A percentile compares a stretch with the other conserved stretches of the same genome.
Conservation (phyloP, 1,140 invertebrate species). For the Episyrphus balteatus region DNA sequence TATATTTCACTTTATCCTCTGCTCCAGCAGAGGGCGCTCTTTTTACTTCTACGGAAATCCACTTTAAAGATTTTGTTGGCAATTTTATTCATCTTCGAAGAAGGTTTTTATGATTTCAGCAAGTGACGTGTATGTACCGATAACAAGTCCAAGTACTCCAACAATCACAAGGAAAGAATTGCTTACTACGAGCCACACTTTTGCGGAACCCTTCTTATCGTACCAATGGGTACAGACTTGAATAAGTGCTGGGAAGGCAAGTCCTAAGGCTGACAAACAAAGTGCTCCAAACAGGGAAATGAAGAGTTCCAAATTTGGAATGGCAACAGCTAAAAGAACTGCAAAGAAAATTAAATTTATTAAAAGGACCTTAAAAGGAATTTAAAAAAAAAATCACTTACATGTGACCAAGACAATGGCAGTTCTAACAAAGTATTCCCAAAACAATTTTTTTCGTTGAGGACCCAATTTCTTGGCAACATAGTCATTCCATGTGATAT, state of each 20-base stretch:
- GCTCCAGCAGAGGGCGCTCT: no score
- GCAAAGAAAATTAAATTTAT: slow-evolving; percentile 20
- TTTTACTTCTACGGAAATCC: no score
- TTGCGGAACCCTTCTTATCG: slow-evolving; percentile 33
- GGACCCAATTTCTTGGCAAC: slow-evolving; percentile 30
- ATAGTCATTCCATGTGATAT: slow-evolving; percentile 70
- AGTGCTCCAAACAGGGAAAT: slow-evolving; percentile 85
- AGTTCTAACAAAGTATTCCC: slow-evolving; percentile 58
- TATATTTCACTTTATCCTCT: no score
- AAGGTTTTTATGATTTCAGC: slow-evolving; percentile 49
- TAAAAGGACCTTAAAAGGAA: background rate
- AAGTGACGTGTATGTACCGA: slow-evolving; percentile 60
- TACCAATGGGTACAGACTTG: slow-evolving; percentile 57
- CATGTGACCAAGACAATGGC: slow-evolving; percentile 61
- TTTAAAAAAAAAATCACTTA: slow-evolving; percentile 43
- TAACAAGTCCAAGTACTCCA: slow-evolving; percentile 52
- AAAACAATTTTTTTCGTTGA: slow-evolving; percentile 39
- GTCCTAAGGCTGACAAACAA: slow-evolving; percentile 68
- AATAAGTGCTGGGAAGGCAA: slow-evolving; percentile 81
- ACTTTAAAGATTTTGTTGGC: no score
- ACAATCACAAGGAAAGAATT: slow-evolving; percentile 59
- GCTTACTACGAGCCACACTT: slow-evolving; percentile 36
- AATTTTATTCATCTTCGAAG: slow-evolving; percentile 7
- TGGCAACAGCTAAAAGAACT: slow-evolving; percentile 66
- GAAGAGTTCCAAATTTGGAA: slow-evolving; percentile 75